phyloP scores from a whole-genome alignment of 1,140 invertebrate species.

The Caenorhabditis inopinata region DNA sequence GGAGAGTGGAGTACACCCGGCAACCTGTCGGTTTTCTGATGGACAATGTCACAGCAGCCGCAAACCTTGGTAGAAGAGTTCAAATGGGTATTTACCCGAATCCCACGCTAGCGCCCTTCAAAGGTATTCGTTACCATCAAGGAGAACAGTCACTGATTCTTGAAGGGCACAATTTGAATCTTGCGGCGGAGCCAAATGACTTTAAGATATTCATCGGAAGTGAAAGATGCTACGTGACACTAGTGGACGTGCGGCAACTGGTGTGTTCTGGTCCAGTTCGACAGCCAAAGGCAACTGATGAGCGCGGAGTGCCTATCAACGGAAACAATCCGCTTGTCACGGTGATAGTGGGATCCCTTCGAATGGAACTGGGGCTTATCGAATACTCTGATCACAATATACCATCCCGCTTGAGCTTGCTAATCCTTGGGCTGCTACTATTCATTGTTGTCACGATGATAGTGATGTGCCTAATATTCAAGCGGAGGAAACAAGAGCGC shows the following conservation, averaged over 20 bases:
- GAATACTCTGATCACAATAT: slow-evolving; percentile 1
- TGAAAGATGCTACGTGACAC: slow-evolving; percentile 86
- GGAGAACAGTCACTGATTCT: slow-evolving; percentile 93
- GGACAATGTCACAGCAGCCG: slow-evolving; percentile 86
- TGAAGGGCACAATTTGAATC: slow-evolving; percentile 71
- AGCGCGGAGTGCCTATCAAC: slow-evolving; percentile 77
- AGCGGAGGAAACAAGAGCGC: not conserved
- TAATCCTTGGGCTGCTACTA: not conserved
- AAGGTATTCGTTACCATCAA: slow-evolving; percentile 76
- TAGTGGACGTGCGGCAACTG: slow-evolving; percentile 73
- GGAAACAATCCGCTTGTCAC: slow-evolving; percentile 80
- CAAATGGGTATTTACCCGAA: slow-evolving; percentile 86
- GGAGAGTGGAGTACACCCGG: slow-evolving; percentile 35
- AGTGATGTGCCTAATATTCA: slow-evolving; percentile 28
- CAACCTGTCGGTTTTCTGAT: slow-evolving; percentile 78
- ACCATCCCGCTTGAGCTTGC: not conserved
- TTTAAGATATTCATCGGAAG: slow-evolving; percentile 79
- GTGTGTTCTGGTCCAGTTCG: slow-evolving; percentile 70
- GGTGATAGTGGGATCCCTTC: slow-evolving; percentile 82
- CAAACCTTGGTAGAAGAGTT: slow-evolving; percentile 81
- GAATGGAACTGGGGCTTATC: slow-evolving; percentile 75
- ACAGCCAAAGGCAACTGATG: slow-evolving; percentile 79
- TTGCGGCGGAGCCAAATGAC: slow-evolving; percentile 56
- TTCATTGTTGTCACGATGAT: not conserved
- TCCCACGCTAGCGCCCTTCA: slow-evolving; percentile 85